phyloP scores from a whole-genome alignment of 2,888 invertebrate genomes.

The Cryptocephalus primarius region DNA sequence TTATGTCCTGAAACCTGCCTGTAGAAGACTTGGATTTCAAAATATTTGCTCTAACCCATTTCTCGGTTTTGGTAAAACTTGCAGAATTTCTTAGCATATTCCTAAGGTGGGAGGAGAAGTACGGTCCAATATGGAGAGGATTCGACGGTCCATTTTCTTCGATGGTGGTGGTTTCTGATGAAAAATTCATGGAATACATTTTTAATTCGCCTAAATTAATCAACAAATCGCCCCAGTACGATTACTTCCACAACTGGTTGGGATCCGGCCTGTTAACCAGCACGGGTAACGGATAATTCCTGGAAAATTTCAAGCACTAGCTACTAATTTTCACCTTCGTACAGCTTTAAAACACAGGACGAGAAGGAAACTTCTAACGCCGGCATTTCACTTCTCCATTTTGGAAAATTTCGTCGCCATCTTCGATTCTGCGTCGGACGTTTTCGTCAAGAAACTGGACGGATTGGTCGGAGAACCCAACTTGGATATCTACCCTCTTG shows the following conservation, averaged over 20 bases:
- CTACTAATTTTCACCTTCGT: too few species aligned
- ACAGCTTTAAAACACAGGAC: constrained; percentile 48
- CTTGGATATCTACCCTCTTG: constrained; percentile 50
- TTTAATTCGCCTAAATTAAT: constrained; percentile 8
- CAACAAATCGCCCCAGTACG: constrained; percentile 7
- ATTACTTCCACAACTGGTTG: constrained; percentile 9
- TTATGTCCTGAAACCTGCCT: too few species aligned
- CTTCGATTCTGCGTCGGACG: constrained; percentile 51
- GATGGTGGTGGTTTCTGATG: constrained; percentile 6
- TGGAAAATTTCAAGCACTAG: too few species aligned
- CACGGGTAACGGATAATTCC: constrained; percentile 1
- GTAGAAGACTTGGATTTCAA: too few species aligned
- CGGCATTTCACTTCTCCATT: constrained; percentile 70
- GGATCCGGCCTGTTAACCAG: constrained; percentile 11
- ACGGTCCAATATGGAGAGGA: constrained; percentile 2
- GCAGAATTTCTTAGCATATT: constrained; percentile 5
- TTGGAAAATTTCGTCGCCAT: constrained; percentile 59
- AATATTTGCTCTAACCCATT: too few species aligned
- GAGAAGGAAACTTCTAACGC: constrained; percentile 61
- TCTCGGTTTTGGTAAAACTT: not conserved
- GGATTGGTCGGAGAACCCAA: constrained; percentile 31
- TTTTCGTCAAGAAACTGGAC: constrained; percentile 46
- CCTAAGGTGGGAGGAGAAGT: not conserved
- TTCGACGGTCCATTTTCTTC: constrained; percentile 4
- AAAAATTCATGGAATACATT: constrained; percentile 10